Evolutionary conservation across 2,797 vertebrate genomes (phyloP).

Genomic region (Telmatherina bonti): DNA sequence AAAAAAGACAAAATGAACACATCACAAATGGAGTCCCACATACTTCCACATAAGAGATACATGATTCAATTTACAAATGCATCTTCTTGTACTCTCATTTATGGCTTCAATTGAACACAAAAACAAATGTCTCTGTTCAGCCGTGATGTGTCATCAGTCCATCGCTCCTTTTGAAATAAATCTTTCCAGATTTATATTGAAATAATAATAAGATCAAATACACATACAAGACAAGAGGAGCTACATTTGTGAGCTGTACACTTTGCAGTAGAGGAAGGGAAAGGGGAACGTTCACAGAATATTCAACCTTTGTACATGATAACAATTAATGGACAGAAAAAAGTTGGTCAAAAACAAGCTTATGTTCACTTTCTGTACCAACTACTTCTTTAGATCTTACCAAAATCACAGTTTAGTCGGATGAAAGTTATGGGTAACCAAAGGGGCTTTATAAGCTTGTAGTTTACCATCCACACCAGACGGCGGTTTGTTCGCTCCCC

Average conservation of each 20-base stretch:
- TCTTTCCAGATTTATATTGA: conserved; percentile 64
- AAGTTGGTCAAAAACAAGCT: conserved; percentile 63
- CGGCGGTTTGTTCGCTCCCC: conserved; percentile 3
- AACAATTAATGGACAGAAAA: conserved; percentile 65
- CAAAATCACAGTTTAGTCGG: conserved; percentile 81
- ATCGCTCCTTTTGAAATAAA: conserved; percentile 47
- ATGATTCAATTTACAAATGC: conserved; percentile 83
- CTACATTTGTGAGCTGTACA: conserved; percentile 81
- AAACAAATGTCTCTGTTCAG: conserved; percentile 67
- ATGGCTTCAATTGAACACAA: conserved; percentile 81
- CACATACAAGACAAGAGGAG: conserved; percentile 78
- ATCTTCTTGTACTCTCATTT: conserved; percentile 71
- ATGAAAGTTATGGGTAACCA: conserved; percentile 57
- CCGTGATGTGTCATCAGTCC: conserved; percentile 50
- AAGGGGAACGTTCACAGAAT: conserved; percentile 62
- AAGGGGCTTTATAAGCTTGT: conserved; percentile 32
- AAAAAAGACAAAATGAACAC: conserved; percentile 81
- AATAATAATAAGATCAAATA: conserved; percentile 81
- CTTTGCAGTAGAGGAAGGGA: conserved; percentile 64
- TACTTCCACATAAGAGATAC: conserved; percentile 70
- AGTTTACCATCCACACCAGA: conserved; percentile 6
- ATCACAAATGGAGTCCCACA: conserved; percentile 79
- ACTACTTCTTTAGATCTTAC: conserved; percentile 44
- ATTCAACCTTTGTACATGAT: conserved; percentile 67
- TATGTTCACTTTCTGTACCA: conserved; percentile 60